phyloP scores from a whole-genome alignment of 2,888 invertebrate genomes.

The Apotomis turbidana region DNA sequence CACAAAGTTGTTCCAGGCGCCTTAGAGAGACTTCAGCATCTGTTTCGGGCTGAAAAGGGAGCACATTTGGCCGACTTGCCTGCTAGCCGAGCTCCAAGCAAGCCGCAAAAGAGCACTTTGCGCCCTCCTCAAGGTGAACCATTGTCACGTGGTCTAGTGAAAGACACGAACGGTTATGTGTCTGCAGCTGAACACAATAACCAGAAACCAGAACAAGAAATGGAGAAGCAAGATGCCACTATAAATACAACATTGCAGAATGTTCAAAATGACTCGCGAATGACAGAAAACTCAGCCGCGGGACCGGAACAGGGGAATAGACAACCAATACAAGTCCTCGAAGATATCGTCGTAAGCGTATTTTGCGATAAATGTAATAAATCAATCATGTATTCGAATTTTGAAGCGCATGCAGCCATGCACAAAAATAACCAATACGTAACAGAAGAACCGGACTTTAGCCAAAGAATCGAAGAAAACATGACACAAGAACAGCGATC shows the following conservation, averaged over 20 bases:
- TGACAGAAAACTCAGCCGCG: too few relatives aligned
- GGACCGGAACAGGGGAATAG: too few relatives aligned
- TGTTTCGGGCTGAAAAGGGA: constrained; percentile 18
- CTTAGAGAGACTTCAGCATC: constrained; percentile 9
- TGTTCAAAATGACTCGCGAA: too few relatives aligned
- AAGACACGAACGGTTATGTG: not conserved
- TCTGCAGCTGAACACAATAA: not conserved
- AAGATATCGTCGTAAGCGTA: too few relatives aligned
- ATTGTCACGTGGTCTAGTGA: not conserved
- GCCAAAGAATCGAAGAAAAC: too few relatives aligned
- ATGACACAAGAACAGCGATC: too few relatives aligned
- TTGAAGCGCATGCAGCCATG: too few relatives aligned
- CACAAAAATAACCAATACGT: too few relatives aligned
- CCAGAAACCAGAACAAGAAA: not conserved
- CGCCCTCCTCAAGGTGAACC: not conserved
- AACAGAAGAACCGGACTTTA: too few relatives aligned
- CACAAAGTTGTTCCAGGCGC: constrained; percentile 8
- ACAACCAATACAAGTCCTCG: too few relatives aligned
- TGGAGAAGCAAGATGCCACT: not conserved
- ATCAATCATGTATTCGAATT: too few relatives aligned
- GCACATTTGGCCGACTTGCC: constrained; percentile 9
- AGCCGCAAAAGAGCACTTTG: not conserved
- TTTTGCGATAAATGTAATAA: too few relatives aligned
- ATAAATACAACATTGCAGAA: constrained; percentile 9
- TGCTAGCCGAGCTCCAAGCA: not conserved